Evolutionary conservation across 2,113 vertebrate genomes (phyloP).

Genomic region (Pogonocichla stellata): DNA sequence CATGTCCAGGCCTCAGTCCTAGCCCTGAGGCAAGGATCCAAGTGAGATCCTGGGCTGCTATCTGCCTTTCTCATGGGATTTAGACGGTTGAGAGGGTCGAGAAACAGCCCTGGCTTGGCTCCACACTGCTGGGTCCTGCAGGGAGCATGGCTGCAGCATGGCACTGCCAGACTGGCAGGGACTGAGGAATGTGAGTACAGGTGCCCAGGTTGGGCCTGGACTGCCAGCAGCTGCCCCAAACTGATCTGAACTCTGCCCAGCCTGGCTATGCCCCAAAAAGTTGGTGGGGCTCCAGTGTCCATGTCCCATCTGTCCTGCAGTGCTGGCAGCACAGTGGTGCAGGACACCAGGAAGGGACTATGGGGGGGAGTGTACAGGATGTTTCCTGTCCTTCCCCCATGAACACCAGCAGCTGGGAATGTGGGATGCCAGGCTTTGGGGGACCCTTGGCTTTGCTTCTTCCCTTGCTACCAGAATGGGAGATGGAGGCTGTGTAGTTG

Average conservation of each 20-base stretch:
- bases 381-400: background rate
- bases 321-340: background rate
- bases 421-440: background rate
- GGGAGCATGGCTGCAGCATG: background rate
- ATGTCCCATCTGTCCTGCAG: rapidly evolving
- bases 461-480: background rate
- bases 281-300: rapidly evolving
- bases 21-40: background rate
- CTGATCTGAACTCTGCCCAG: background rate
- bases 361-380: background rate
- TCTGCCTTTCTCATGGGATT: background rate
- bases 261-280: background rate
- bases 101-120: background rate
- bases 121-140: background rate
- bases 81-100: background rate
- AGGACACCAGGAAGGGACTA: background rate
- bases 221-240: background rate
- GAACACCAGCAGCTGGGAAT: background rate
- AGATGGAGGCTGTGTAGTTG: background rate
- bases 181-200: background rate
- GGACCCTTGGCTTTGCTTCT: background rate
- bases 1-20: background rate
- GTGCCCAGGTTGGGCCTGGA: background rate
- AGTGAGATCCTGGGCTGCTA: rapidly evolving
- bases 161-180: background rate